phyloP scores from a whole-genome alignment of 1,140 invertebrate species.

The Orchestia grillus region DNA sequence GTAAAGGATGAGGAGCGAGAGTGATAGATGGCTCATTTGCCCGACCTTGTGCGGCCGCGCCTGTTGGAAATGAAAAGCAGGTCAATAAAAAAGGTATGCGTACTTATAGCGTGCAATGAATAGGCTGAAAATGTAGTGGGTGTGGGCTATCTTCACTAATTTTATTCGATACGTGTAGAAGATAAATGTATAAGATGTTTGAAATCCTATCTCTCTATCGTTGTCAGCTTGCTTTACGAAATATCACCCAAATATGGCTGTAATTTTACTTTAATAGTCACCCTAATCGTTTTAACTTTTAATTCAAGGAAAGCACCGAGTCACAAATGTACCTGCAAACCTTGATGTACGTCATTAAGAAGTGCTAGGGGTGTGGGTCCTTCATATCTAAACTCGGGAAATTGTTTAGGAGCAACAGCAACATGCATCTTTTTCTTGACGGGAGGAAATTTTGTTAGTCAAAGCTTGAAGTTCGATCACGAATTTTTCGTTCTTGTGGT shows the following conservation, averaged over 20 bases:
- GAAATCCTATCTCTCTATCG: no score
- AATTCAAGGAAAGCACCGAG: no score
- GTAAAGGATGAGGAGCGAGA: neutral
- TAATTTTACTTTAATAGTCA: neutral
- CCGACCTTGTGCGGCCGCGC: neutral
- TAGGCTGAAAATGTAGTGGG: neutral
- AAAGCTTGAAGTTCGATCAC: neutral
- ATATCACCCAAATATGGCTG: neutral
- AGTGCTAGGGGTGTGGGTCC: neutral
- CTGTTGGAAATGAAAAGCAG: no score
- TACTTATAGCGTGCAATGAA: neutral
- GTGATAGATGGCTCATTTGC: neutral
- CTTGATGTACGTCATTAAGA: neutral
- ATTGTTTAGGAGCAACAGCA: neutral
- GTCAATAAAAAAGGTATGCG: no score
- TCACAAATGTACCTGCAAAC: no score
- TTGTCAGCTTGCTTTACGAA: no score
- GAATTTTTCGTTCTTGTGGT: neutral
- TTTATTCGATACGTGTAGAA: neutral
- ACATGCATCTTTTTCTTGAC: neutral
- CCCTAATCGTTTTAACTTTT: neutral
- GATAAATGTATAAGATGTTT: no score
- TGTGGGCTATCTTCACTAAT: neutral
- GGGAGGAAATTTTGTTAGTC: neutral
- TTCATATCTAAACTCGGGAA: neutral